Conservation (phyloP, 2,797 vertebrate species). For the Erpetoichthys calabaricus region DNA sequence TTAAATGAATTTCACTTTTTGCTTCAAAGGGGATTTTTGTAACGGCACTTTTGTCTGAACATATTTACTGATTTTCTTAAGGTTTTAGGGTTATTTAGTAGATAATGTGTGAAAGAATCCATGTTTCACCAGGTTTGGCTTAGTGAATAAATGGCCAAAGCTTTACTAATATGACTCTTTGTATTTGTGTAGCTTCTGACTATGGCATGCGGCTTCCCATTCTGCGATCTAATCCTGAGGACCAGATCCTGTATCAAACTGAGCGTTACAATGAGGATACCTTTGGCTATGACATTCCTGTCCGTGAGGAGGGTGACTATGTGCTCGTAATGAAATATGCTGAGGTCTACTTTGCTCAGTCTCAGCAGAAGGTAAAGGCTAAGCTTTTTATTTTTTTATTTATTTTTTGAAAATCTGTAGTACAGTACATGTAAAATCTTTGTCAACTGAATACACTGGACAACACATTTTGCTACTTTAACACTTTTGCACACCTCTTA, state of each 20-base stretch:
- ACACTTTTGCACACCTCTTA: too few relatives aligned
- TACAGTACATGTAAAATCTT: neutral
- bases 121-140: too few relatives aligned
- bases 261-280: conserved; percentile 96
- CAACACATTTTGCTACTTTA: neutral
- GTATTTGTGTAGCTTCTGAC: conserved; percentile 65
- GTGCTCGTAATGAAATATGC: conserved; percentile 93
- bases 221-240: conserved; percentile 78
- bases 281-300: conserved; percentile 88
- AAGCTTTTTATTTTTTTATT: neutral
- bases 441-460: neutral
- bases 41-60: too few relatives aligned
- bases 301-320: conserved; percentile 91
- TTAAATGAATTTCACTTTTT: too few relatives aligned
- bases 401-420: too few relatives aligned
- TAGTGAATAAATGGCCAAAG: too few relatives aligned
- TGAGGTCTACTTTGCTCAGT: conserved; percentile 96
- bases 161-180: too few relatives aligned
- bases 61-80: too few relatives aligned
- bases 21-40: too few relatives aligned
- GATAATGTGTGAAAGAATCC: too few relatives aligned
- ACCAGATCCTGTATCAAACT: conserved; percentile 93
- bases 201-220: conserved; percentile 94
- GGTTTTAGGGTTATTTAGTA: too few relatives aligned
- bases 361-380: conserved; percentile 82